Conservation (phyloP, 2,888 invertebrate genomes). For the Cosmia pyralina region DNA sequence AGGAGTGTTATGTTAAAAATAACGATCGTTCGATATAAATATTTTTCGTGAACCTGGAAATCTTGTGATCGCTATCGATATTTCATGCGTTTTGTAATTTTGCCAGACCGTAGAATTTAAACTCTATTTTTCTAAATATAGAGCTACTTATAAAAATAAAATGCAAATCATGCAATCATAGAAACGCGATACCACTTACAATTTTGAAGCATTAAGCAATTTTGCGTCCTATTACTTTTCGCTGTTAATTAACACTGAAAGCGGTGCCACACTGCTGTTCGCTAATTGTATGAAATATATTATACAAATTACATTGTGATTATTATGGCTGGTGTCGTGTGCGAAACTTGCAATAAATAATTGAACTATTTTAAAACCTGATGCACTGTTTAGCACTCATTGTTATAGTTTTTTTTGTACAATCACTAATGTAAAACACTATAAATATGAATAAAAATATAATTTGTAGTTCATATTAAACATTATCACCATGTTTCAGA, state of each 20-base stretch:
- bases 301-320: slow-evolving; percentile 88
- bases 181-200: slow-evolving; percentile 75
- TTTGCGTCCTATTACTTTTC: slow-evolving; percentile 70
- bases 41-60: background rate
- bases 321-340: slow-evolving; percentile 85
- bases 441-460: slow-evolving; percentile 30
- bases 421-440: slow-evolving; percentile 65
- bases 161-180: slow-evolving; percentile 51
- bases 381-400: slow-evolving; percentile 78
- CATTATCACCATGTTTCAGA: slow-evolving; percentile 45
- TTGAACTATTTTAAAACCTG: slow-evolving; percentile 85
- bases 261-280: slow-evolving; percentile 83
- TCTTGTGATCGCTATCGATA: background rate
- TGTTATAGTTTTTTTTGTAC: slow-evolving; percentile 68
- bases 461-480: slow-evolving; percentile 18
- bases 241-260: slow-evolving; percentile 77
- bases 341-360: slow-evolving; percentile 83
- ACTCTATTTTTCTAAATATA: background rate
- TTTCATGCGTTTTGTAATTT: background rate
- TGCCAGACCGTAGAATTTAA: background rate
- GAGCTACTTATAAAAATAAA: slow-evolving; percentile 4
- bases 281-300: slow-evolving; percentile 76
- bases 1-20: background rate
- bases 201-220: slow-evolving; percentile 82
- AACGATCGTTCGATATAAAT: background rate